These are phyloP conservation scores for Mnemiopsis leidyi DNA, from an alignment of 37 sponge, comb jelly and placozoan genomes.

Conservation along the genomic window DNA sequence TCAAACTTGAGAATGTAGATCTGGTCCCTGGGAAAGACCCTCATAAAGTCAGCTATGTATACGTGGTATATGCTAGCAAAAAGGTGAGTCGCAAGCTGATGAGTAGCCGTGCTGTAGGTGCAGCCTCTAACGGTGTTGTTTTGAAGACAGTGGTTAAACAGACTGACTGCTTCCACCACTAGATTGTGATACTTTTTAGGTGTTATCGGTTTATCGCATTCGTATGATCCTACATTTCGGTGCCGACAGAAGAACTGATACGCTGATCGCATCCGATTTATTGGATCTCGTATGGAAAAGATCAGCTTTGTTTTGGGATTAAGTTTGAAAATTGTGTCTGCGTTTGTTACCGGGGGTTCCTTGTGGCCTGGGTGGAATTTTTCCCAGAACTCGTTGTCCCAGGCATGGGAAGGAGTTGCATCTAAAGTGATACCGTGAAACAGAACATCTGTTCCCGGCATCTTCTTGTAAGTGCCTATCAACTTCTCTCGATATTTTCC, in stretches of 20 bases:
- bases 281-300: neutral
- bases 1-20: neutral
- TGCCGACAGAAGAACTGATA: conserved; percentile 22
- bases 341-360: neutral
- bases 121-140: conserved; percentile 8
- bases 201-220: neutral
- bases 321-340: neutral
- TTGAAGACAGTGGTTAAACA: neutral
- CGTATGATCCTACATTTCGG: neutral
- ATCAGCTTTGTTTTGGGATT: neutral
- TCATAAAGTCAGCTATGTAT: neutral
- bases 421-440: conserved; percentile 5
- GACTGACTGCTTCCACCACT: neutral
- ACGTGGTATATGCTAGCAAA: neutral
- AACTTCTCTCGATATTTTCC: neutral
- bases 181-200: neutral
- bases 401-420: neutral
- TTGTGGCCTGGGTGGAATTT: neutral
- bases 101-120: neutral
- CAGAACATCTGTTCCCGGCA: neutral
- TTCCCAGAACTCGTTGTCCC: conserved; percentile 28
- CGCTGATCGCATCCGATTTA: neutral
- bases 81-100: neutral
- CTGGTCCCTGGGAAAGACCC: neutral
- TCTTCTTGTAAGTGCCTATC: neutral